Evolutionary conservation across 1,140 invertebrate species (phyloP), one percentile per base, ranked within the genome.

Genomic region (Drosophila micromelanica): DNA sequence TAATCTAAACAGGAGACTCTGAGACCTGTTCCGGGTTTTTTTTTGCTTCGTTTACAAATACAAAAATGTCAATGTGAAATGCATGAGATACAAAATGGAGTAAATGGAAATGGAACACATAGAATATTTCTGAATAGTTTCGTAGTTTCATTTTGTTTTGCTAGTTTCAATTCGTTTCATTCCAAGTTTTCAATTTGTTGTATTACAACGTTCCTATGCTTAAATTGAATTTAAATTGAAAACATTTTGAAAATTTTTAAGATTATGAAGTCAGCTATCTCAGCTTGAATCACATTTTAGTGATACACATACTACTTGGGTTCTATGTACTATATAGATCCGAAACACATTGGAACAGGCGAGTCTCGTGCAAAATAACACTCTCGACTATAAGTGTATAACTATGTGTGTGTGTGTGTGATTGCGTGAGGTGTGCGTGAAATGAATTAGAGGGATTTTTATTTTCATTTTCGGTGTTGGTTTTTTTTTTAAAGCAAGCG

Each of bases 401-500:
- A 46, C 9, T 48, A 20, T 46, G 15, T 43, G 32, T 38, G 32
- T 51, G 7, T 13, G 32, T 46, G 15, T 11, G 38, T 27, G 62
- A 17, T 20, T 57, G 32, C 20, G 35, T 20, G n/a, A n/a, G 2
- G 40, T 17, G 51, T 65, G 37, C 60, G 11, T 9, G 30, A 48
- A 5, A 27, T 64, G 49, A 35, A 23, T 54, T 55, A 37, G 35
- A 8, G 32, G 8, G 5, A 32, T 59, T 32, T 45, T 8, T 55
- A 20, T 38, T 30, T 43, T 30, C 2, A 27, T 12, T 40, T 42
- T 54, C 12, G 13, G 37, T 12, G 12, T 4, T 38, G 2, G 40
- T 57, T 45, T 57, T 42, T 23, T 48, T 32, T 51, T 48, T 59
- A 59, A 23, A 42, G 46, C 60, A 63, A 52, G 60, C 60, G 48